Evolutionary conservation across 2,888 invertebrate genomes (phyloP), one percentile per base, ranked within the genome.

Genomic region (Pemphredon lugubris): DNA sequence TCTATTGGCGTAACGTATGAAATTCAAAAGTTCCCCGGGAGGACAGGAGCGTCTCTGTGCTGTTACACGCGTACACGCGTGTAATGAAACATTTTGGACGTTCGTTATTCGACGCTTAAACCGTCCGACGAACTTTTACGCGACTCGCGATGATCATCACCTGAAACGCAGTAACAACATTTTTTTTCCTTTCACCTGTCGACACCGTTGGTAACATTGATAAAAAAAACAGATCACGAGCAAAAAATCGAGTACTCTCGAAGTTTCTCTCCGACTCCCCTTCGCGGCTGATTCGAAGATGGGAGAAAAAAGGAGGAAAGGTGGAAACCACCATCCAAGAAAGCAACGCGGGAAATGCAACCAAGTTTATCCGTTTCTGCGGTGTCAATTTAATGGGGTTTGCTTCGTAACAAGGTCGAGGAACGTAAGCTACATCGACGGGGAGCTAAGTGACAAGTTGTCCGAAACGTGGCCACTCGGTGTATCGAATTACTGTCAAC

Each of bases 381-480:
- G 61, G 14, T 59, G 45, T 42, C 65, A 77, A 76, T 79, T 79
- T 70, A 70, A 68, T 40, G 55, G 61, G 37, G 50, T 54, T 64
- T 55, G 64, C 44, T 37, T 20, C 16, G 44, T 69, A 69, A 71
- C 77, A 53, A 63, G 64, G 53, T 14, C 18, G 40, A 50, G 55
- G 45, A 60, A 39, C 42, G 44, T 42, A 70, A 51, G 68, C 64
- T 60, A 71, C 42, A 51, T 58, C 26, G 58, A 51, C 58, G 16
- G 23, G 34, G 55, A 51, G 57, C 71, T 76, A 73, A 80, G 80
- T 77, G 79, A 72, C 73, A 75, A 75, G 71, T 79, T 77, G 71
- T 66, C 54, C 67, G 63, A 70, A 72, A 69, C 70, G 55, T 50
- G 66, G 61, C 50, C 39, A 51, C 53, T 61, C 51, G 48, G 58